These are phyloP conservation scores for Etheostoma cragini DNA, from an alignment of 2,113 vertebrate species.

Conservation along the genomic window DNA sequence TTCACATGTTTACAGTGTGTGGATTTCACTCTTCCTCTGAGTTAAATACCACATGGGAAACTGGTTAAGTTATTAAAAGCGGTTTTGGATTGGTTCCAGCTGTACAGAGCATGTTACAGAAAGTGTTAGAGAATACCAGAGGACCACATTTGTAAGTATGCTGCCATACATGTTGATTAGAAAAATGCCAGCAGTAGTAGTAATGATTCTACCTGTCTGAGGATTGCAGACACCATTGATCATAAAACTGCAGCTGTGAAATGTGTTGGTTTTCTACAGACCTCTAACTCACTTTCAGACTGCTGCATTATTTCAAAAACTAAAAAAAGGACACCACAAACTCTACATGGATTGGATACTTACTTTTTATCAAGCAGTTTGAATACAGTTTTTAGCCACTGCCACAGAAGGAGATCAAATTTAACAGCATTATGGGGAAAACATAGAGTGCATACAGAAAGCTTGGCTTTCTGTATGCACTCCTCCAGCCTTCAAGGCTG, in stretches of 20 bases:
- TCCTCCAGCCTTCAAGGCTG: background rate
- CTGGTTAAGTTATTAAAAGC: conserved; percentile 56
- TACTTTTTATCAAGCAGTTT: conserved; percentile 3
- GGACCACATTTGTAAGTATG: conserved; percentile 27
- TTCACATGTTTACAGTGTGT: conserved; percentile 63
- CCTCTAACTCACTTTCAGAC: conserved; percentile 13
- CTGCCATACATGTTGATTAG: conserved; percentile 36
- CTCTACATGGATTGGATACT: background rate
- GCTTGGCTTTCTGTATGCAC: background rate
- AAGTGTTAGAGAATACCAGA: conserved; percentile 30
- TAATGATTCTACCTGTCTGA: conserved; percentile 42
- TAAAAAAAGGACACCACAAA: conserved; percentile 4
- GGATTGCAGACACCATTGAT: conserved; percentile 23
- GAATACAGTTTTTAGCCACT: background rate
- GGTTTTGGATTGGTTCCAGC: conserved; percentile 54
- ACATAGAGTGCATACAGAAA: conserved; percentile 21
- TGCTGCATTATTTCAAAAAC: conserved; percentile 8
- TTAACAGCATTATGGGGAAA: conserved; percentile 12
- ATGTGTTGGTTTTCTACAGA: background rate
- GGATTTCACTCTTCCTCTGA: conserved; percentile 45
- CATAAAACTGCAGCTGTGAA: conserved; percentile 40
- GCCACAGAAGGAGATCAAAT: background rate
- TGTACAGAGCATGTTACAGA: conserved; percentile 35
- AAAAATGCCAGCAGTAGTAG: conserved; percentile 37
- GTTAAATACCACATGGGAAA: conserved; percentile 67